Base-by-base conservation (phyloP, 2,113 vertebrate species). In the Calonectris borealis region DNA sequence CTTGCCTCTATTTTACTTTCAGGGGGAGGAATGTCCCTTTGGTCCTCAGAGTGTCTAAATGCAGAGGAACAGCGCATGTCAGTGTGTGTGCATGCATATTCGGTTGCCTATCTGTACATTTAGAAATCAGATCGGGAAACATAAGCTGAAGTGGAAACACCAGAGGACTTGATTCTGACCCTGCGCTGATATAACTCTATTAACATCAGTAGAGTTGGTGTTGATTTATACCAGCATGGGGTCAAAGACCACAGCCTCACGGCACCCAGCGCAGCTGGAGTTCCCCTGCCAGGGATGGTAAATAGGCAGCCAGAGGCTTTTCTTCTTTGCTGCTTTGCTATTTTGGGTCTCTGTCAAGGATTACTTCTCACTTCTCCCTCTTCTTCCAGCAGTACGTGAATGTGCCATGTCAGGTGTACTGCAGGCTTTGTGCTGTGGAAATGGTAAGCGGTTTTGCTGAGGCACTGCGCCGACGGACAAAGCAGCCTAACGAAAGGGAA, bases 361-460 rank as follows among this genome's bases (percentile, higher is more conserved):
- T 78, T 17, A 2, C 6, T 48, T 66, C 44, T 77, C 13, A 1
- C 10, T 84, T 79, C 61, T 55, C 4, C 10, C 18, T 57, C 26
- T 69, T 38, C 7, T 82, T 84, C 29, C 46, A 44, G 40, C 9
- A 2, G 20, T 27, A 60, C 0, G 1, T 55, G 51, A 32, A 54
- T 60, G 46, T 70, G 44, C 58, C 3, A 2, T 29, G 46, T 51
- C 62, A 61, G 46, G 48, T 36, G 42, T 13, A 24, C 21, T 66
- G 42, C 29, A 72, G 58, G 34, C 19, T 75, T 51, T 11, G 7
- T 1, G 0, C 2, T 0, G 52, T 72, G 84, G 60, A 29, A 26
- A 68, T 7, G 7, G 34, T 40, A 69, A 76, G 40, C 31, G 80
- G 40, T 10, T 82, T 34, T 21, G 20, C 4, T 9, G 54, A 77